phyloP scores from a whole-genome alignment of 2,113 vertebrate species.

The Pardalotus punctatus region DNA sequence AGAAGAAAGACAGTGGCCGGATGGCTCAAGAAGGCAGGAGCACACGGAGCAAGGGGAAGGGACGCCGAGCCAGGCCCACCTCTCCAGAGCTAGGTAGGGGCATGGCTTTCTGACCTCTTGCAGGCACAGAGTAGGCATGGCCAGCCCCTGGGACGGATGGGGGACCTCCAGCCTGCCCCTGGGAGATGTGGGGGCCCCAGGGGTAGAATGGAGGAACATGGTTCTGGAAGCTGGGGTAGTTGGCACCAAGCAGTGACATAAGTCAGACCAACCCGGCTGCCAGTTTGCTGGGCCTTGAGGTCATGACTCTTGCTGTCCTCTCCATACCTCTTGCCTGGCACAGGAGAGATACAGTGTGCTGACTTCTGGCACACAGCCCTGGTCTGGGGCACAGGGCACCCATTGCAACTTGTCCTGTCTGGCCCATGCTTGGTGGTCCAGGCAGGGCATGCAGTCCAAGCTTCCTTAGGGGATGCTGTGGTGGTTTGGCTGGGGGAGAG shows the following conservation, averaged over 20 bases:
- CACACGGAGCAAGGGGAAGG: slow-evolving; percentile 82
- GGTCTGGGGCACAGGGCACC: not conserved
- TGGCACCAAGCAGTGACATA: not conserved
- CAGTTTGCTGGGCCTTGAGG: not conserved
- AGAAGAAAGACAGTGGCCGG: slow-evolving; percentile 74
- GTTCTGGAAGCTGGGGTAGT: not conserved
- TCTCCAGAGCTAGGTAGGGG: slow-evolving; percentile 89
- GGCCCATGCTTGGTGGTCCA: rapidly evolving
- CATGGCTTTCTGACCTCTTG: not conserved
- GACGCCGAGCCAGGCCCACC: slow-evolving; percentile 82
- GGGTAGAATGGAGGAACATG: rapidly evolving
- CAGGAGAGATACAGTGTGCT: not conserved
- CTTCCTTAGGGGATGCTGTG: not conserved
- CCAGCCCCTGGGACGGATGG: not conserved
- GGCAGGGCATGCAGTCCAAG: not conserved
- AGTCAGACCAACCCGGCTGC: not conserved
- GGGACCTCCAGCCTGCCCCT: not conserved
- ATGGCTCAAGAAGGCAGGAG: slow-evolving; percentile 77
- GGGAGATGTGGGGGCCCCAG: rapidly evolving
- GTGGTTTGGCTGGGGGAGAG: not conserved
- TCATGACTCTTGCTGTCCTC: rapidly evolving
- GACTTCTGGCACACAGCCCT: not conserved
- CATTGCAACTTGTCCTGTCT: not conserved
- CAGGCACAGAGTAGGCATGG: not conserved
- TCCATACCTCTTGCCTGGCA: not conserved